Percentiles rank a stretch among this genome's conserved stretches.
These are phyloP conservation scores for Leptatherina wallacei DNA, from an alignment of 2,797 vertebrate genomes.

Conservation along the genomic window DNA sequence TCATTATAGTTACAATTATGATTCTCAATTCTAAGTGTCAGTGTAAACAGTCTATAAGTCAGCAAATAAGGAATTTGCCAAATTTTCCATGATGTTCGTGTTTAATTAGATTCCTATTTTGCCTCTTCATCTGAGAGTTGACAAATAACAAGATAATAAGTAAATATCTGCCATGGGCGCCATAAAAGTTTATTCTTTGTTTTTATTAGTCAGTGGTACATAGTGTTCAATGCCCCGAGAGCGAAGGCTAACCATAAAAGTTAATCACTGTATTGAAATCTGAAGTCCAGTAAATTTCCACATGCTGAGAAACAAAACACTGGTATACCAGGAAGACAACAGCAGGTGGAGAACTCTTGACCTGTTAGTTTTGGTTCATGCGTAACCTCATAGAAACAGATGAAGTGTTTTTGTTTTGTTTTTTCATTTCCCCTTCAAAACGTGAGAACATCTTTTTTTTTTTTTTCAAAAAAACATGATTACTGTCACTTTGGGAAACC, in stretches of 20 bases:
- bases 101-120: slow-evolving; percentile 79
- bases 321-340: slow-evolving; percentile 68
- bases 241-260: slow-evolving; percentile 87
- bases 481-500: slow-evolving; percentile 52
- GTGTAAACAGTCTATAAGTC: slow-evolving; percentile 8
- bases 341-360: slow-evolving; percentile 64
- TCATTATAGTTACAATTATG: not conserved
- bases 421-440: not conserved
- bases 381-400: slow-evolving; percentile 28
- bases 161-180: slow-evolving; percentile 78
- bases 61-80: slow-evolving; percentile 61
- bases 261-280: slow-evolving; percentile 89
- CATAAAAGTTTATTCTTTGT: slow-evolving; percentile 88
- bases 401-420: slow-evolving; percentile 3
- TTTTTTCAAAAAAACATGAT: slow-evolving; percentile 4
- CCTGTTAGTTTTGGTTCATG: slow-evolving; percentile 39
- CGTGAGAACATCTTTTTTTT: not conserved
- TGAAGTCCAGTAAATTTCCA: slow-evolving; percentile 89
- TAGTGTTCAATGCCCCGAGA: slow-evolving; percentile 84
- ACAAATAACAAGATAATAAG: slow-evolving; percentile 86
- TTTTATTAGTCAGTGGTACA: slow-evolving; percentile 86
- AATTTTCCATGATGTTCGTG: slow-evolving; percentile 82
- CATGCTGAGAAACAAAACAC: slow-evolving; percentile 78
- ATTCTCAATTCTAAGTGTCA: slow-evolving; percentile 5
- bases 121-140: slow-evolving; percentile 80